Evolutionary conservation across 2,113 vertebrate species (phyloP).

Genomic region (Scatophagus argus): DNA sequence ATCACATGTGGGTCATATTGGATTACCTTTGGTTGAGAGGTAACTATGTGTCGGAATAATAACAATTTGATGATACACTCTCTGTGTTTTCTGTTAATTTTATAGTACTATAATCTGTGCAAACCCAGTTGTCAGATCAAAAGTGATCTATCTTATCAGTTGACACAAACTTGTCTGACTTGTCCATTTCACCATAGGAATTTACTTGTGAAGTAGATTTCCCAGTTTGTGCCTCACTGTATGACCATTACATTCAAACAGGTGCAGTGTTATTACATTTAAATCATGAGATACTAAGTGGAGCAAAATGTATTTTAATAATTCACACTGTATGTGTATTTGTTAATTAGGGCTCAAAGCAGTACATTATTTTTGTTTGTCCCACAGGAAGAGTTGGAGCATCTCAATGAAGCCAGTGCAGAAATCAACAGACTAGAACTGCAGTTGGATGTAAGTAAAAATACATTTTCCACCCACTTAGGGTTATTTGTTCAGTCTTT

Average conservation of each 20-base stretch:
- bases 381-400: constrained; percentile 91
- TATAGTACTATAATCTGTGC: constrained; percentile 20
- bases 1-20: not conserved
- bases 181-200: not conserved
- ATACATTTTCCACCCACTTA: not conserved
- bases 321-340: not conserved
- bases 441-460: constrained; percentile 89
- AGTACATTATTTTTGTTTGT: not conserved
- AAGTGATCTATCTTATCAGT: not conserved
- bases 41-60: not conserved
- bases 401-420: constrained; percentile 93
- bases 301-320: no score
- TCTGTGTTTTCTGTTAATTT: not conserved
- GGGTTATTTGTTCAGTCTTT: not conserved
- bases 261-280: not conserved
- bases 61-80: not conserved
- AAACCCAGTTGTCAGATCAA: constrained; percentile 13
- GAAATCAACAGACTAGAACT: constrained; percentile 94
- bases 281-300: not conserved
- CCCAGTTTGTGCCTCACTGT: not conserved
- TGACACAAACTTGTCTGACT: no score
- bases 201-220: not conserved
- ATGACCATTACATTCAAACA: not conserved
- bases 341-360: not conserved
- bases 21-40: not conserved